Percentiles rank a stretch among this genome's conserved stretches.
These are phyloP conservation scores for Larimichthys polyactis DNA, from an alignment of 2,113 vertebrate species.

Conservation along the genomic window DNA sequence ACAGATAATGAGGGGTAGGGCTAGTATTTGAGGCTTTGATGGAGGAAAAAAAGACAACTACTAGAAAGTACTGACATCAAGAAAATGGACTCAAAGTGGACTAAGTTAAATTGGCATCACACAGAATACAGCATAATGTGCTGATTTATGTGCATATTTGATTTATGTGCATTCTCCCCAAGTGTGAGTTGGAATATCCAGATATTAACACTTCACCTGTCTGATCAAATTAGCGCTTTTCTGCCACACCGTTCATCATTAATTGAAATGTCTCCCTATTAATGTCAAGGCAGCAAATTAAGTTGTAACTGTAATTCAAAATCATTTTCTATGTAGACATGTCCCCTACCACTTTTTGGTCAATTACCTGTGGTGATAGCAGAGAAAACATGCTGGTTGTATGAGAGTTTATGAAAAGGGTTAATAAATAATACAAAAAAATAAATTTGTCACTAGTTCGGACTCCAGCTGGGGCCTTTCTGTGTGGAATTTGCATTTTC, in stretches of 20 bases:
- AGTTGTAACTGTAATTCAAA: conserved; percentile 49
- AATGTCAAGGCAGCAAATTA: conserved; percentile 66
- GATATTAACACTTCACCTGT: conserved; percentile 32
- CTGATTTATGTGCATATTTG: conserved; percentile 16
- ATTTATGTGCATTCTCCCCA: not conserved
- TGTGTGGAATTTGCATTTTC: no score
- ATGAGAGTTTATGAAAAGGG: not conserved
- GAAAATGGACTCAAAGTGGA: conserved; percentile 27
- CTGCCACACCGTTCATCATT: conserved; percentile 45
- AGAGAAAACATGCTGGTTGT: conserved; percentile 2
- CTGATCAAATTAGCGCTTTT: conserved; percentile 57
- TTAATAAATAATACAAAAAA: not conserved
- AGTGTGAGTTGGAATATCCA: not conserved
- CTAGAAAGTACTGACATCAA: conserved; percentile 24
- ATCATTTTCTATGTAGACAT: conserved; percentile 12
- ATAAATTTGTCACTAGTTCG: no score
- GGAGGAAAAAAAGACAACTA: conserved; percentile 12
- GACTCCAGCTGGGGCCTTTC: no score
- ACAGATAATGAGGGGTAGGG: conserved; percentile 38
- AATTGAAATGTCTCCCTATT: conserved; percentile 50
- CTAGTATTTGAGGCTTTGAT: conserved; percentile 37
- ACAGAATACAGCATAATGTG: not conserved
- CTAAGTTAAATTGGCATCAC: not conserved
- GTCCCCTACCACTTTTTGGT: not conserved
- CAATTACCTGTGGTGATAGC: conserved; percentile 8